Conservation (phyloP, 1,140 invertebrate genomes). For the Drosophila repletoides region DNA sequence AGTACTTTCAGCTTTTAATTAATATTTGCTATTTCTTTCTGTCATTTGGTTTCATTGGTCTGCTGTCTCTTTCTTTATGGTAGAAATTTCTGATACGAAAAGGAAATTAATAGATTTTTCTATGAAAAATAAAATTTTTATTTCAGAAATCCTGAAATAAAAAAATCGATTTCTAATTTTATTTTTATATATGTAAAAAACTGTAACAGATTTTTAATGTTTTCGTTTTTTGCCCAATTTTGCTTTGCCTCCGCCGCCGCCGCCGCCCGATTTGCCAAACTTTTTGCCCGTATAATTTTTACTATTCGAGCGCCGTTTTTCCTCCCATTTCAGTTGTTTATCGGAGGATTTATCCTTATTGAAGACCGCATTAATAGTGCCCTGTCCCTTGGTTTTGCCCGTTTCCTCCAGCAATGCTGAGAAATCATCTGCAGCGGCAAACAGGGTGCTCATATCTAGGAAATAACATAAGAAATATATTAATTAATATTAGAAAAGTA, state of each 20-base stretch:
- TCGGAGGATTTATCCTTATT: conserved; percentile 86
- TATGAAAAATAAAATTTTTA: too few species aligned
- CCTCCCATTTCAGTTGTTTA: conserved; percentile 88
- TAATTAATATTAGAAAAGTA: neutral
- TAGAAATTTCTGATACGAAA: too few species aligned
- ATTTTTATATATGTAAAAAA: neutral
- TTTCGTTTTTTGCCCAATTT: conserved; percentile 62
- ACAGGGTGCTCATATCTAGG: conserved; percentile 84
- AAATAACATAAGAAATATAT: neutral
- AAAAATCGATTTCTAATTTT: too few species aligned
- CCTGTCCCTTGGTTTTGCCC: conserved; percentile 85
- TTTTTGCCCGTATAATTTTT: conserved; percentile 68
- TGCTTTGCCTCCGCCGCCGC: conserved; percentile 2
- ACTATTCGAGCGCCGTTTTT: conserved; percentile 82
- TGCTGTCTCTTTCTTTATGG: too few species aligned
- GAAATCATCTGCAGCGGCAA: conserved; percentile 90
- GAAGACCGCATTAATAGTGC: conserved; percentile 85
- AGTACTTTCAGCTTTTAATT: too few species aligned
- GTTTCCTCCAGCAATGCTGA: conserved; percentile 88
- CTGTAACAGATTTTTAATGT: too few species aligned
- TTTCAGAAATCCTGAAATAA: too few species aligned
- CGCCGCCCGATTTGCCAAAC: conserved; percentile 15
- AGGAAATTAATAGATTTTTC: too few species aligned
- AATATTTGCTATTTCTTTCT: too few species aligned
- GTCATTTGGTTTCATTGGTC: too few species aligned